Conservation (phyloP, 2,797 vertebrate species). For the Sternarchorhynchus goeldii region DNA sequence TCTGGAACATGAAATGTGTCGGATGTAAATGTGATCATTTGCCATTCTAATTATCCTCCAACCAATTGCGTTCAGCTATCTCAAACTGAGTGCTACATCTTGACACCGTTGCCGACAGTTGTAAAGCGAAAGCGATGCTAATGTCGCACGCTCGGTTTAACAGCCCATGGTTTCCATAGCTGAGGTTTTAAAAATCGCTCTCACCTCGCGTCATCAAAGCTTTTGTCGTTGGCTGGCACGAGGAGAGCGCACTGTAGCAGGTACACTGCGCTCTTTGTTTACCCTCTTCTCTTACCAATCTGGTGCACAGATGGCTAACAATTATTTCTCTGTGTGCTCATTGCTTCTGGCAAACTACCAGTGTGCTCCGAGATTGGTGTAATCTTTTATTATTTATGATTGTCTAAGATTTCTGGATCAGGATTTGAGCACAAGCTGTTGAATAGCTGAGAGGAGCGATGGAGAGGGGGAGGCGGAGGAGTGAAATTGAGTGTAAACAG, state of each 20-base stretch:
- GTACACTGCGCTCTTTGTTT: conserved; percentile 78
- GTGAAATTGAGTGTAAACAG: conserved; percentile 76
- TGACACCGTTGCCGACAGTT: conserved; percentile 57
- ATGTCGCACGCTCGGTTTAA: conserved; percentile 68
- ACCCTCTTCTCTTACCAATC: conserved; percentile 77
- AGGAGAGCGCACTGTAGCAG: conserved; percentile 66
- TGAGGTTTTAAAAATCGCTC: conserved; percentile 66
- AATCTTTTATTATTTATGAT: conserved; percentile 85
- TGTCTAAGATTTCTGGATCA: conserved; percentile 78
- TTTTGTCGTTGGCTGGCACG: conserved; percentile 68
- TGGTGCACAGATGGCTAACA: conserved; percentile 81
- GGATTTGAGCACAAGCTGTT: conserved; percentile 80
- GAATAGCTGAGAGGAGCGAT: conserved; percentile 70
- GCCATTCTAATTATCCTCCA: conserved; percentile 65
- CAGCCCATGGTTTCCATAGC: conserved; percentile 68
- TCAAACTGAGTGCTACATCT: conserved; percentile 54
- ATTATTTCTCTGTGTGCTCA: conserved; percentile 78
- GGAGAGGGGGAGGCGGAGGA: conserved; percentile 58
- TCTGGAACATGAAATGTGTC: conserved; percentile 59
- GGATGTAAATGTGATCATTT: conserved; percentile 70
- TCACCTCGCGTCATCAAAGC: conserved; percentile 67
- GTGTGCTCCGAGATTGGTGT: conserved; percentile 77
- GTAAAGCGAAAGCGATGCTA: conserved; percentile 55
- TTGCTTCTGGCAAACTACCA: conserved; percentile 73
- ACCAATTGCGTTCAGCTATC: conserved; percentile 54